Base-by-base conservation (phyloP, 1,140 invertebrate genomes). In the Micrasema longulum region DNA sequence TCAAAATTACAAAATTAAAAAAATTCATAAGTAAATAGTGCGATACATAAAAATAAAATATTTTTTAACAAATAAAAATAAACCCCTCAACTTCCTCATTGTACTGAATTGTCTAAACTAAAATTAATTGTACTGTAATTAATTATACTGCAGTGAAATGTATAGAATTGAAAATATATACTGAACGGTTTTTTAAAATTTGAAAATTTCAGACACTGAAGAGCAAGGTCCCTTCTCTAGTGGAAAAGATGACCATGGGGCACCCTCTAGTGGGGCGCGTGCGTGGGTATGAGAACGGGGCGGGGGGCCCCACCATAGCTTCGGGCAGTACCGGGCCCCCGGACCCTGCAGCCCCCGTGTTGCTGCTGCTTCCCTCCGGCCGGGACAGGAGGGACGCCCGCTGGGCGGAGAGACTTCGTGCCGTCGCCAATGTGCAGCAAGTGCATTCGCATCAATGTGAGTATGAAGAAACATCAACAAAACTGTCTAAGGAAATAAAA, bases 381-480 rank as follows among this genome's bases (percentile, higher is more conserved):
- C 52, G 74, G n/a, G 71, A 67, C 53, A 43, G 62, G 53, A 48
- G 71, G 11, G 74, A 76, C 16, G 74, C 74, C 16, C 62, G 74
- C 3, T 76, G 74, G 74, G 74, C 74, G 0, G 74, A 76, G 60
- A 64, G 74, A 36, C 65, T 76, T 16, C 50, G 74, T 43, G 71
- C 74, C 12, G 71, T 76, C 20, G 74, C 62, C 22, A 67, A 76
- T 48, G 74, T 76, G 35, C 74, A 76, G 16, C 63, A 66, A 11
- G 69, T 76, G 2, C 74, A 76, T 47, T 76, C 74, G 1, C 74
- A 76, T 26, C 74, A 76, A 68, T 67, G 74, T 76, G 36, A 75
- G 62, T 64, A 43, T 20, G 2, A 2, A 31, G 3, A 31, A 31
- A 31, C 26, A 7, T n/a, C n/a, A n/a, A n/a, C n/a, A n/a, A n/a